A percentile compares a stretch with the other conserved stretches of the same genome.
Evolutionary conservation across 2,113 vertebrate genomes (phyloP).

Genomic region (Otolemur garnettii): DNA sequence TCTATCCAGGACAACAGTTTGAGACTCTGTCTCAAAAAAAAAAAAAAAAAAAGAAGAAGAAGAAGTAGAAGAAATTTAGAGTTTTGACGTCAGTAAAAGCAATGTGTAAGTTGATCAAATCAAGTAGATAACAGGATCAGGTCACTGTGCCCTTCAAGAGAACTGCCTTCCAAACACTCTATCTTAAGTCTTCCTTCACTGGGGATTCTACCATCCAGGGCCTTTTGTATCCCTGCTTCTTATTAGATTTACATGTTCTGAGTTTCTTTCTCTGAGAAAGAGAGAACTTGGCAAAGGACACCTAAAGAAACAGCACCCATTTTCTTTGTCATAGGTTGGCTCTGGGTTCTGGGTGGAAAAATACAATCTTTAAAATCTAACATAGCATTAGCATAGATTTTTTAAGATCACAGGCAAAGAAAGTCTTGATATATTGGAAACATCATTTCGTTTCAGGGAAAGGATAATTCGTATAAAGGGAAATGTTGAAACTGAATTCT

Average conservation of each 20-base stretch:
- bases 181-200: neutral
- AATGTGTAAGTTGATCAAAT: constrained; percentile 8
- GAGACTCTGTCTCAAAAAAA: too few relatives aligned
- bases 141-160: neutral
- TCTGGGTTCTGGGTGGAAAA: neutral
- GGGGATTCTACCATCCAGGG: neutral
- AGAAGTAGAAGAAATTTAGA: neutral
- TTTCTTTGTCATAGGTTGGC: neutral
- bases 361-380: neutral
- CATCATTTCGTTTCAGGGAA: constrained; percentile 43
- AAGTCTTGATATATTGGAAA: constrained; percentile 10
- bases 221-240: neutral
- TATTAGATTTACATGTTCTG: constrained; percentile 19
- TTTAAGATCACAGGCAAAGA: neutral
- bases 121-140: neutral
- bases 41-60: too few relatives aligned
- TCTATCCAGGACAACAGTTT: too few relatives aligned
- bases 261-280: constrained; percentile 44
- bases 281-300: neutral
- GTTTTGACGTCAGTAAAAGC: constrained; percentile 6
- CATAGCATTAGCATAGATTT: neutral
- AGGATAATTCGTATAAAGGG: constrained; percentile 61
- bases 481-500: constrained; percentile 62
- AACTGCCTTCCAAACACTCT: constrained; percentile 12
- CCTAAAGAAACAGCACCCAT: neutral